These are phyloP conservation scores for Dryocosmus kuriphilus DNA, from an alignment of 2,888 invertebrate species.

Conservation along the genomic window DNA sequence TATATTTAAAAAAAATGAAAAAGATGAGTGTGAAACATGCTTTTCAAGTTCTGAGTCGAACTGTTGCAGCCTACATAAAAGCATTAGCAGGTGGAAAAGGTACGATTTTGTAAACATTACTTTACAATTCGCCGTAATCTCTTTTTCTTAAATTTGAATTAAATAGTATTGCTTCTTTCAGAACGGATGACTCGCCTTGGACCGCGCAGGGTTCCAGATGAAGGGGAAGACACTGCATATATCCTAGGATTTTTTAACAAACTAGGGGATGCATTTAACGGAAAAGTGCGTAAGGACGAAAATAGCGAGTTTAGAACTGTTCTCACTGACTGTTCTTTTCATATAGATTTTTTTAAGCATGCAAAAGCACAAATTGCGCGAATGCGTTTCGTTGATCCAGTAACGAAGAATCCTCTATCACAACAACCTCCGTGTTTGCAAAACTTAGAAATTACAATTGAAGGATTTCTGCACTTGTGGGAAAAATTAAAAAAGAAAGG, in stretches of 20 bases:
- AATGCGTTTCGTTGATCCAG: slow-evolving; percentile 18
- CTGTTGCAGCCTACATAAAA: too few species aligned
- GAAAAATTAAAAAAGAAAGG: slow-evolving; percentile 4
- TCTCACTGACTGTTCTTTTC: background rate
- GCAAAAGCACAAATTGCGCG: background rate
- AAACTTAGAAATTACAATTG: slow-evolving; percentile 29
- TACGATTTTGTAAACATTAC: too few species aligned
- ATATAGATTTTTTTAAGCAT: slow-evolving; percentile 14
- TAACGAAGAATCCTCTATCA: background rate
- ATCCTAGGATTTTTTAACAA: slow-evolving; percentile 26
- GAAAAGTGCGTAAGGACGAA: background rate
- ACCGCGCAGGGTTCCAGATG: background rate
- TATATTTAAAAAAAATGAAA: too few species aligned
- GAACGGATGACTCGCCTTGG: background rate
- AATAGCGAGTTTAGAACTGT: slow-evolving; percentile 10
- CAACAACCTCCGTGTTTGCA: slow-evolving; percentile 27
- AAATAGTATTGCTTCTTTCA: too few species aligned
- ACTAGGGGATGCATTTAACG: slow-evolving; percentile 29
- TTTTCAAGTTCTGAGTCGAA: slow-evolving; percentile 42
- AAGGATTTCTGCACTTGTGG: slow-evolving; percentile 26
- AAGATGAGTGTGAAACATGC: slow-evolving; percentile 51
- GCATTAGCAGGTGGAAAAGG: too few species aligned
- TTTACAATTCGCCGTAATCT: too few species aligned
- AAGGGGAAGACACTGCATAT: slow-evolving; percentile 23
- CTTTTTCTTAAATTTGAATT: too few species aligned